Conservation (phyloP, 2,113 vertebrate genomes). For the Arvicanthis niloticus region DNA sequence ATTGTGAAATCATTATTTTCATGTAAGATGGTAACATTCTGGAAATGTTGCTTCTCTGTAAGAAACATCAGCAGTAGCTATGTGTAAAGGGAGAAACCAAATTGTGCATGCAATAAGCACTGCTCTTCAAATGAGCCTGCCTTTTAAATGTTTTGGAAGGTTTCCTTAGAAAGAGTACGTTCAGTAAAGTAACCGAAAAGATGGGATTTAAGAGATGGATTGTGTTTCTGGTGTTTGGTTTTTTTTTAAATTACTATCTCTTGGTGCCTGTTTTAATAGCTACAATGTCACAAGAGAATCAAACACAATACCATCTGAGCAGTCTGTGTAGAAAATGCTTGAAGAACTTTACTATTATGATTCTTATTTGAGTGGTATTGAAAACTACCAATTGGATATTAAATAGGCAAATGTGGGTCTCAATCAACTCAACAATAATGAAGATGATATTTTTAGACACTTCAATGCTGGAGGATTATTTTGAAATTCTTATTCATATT, state of each 20-base stretch:
- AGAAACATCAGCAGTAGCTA: constrained; percentile 61
- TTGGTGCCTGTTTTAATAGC: constrained; percentile 43
- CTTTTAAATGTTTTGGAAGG: constrained; percentile 48
- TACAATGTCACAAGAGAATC: constrained; percentile 6
- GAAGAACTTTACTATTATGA: neutral
- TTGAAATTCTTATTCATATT: neutral
- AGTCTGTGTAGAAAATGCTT: neutral
- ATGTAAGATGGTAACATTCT: constrained; percentile 63
- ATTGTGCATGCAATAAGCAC: constrained; percentile 49
- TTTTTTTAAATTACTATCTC: neutral
- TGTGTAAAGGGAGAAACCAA: constrained; percentile 52
- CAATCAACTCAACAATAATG: constrained; percentile 3
- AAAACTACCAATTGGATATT: neutral
- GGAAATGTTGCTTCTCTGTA: constrained; percentile 15
- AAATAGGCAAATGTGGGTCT: neutral
- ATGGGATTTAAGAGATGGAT: constrained; percentile 51
- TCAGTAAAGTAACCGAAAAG: constrained; percentile 43
- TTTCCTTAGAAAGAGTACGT: constrained; percentile 61
- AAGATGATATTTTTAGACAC: constrained; percentile 16
- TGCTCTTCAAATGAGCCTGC: constrained; percentile 64
- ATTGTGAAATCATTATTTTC: constrained; percentile 68
- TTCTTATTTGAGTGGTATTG: constrained; percentile 10
- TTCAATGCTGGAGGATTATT: neutral
- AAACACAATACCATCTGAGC: constrained; percentile 17
- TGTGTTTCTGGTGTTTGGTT: constrained; percentile 38